These are phyloP conservation scores for Macrochelys suwanniensis DNA, from an alignment of 2,797 vertebrate genomes.

Conservation along the genomic window DNA sequence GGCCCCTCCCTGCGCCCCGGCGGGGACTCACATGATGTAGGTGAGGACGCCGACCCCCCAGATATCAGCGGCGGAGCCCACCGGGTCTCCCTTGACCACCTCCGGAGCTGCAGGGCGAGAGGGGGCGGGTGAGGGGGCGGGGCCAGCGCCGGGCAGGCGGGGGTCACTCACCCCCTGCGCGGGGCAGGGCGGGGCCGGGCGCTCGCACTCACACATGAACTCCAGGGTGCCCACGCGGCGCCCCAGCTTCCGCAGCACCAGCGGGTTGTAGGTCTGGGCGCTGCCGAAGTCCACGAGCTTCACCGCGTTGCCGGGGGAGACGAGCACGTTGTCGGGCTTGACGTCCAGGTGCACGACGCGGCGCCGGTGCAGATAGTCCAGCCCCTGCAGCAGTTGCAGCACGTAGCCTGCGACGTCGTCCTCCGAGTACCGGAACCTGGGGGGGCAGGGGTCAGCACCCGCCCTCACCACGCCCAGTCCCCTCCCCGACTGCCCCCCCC, in stretches of 20 bases:
- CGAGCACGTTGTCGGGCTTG: conserved; percentile 94
- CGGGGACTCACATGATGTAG: conserved; percentile 94
- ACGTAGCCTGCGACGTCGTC: conserved; percentile 95
- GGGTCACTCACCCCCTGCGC: no score
- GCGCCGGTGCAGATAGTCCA: conserved; percentile 93
- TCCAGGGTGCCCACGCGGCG: conserved; percentile 93
- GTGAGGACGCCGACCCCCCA: conserved; percentile 94
- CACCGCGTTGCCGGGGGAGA: conserved; percentile 91
- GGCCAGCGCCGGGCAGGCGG: no score
- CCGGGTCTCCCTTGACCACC: conserved; percentile 96
- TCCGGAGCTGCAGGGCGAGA: conserved; percentile 89
- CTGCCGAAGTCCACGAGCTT: conserved; percentile 98
- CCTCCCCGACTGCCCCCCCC: accelerated
- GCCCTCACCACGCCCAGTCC: background rate
- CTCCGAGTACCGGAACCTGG: conserved; percentile 97
- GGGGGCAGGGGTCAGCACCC: background rate
- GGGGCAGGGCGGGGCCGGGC: background rate
- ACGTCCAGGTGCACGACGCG: conserved; percentile 96
- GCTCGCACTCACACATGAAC: conserved; percentile 92
- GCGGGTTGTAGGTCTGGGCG: conserved; percentile 94
- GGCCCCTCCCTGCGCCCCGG: background rate
- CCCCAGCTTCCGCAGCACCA: conserved; percentile 91
- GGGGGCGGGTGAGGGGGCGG: background rate
- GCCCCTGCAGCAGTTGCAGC: conserved; percentile 93
- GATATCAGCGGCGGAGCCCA: conserved; percentile 96